These are phyloP conservation scores for Drosophila prostipennis DNA, from an alignment of 2,888 invertebrate genomes.

Conservation along the genomic window DNA sequence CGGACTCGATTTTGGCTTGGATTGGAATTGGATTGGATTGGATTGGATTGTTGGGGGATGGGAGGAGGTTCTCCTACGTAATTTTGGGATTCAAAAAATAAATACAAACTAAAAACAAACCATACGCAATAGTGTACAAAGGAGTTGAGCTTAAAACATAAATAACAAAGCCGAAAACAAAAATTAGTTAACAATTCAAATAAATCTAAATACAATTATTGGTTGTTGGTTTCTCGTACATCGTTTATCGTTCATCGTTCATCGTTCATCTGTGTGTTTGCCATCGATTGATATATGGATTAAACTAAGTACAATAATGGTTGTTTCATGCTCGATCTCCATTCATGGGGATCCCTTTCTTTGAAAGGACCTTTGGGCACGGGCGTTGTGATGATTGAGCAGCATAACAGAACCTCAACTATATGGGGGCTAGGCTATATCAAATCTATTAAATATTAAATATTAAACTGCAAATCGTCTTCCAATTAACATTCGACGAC, in stretches of 20 bases:
- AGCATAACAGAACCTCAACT: constrained; percentile 17
- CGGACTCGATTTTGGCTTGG: constrained; percentile 27
- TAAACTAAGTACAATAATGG: constrained; percentile 18
- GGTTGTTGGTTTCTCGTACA: constrained; percentile 24
- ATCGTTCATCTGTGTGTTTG: constrained; percentile 4
- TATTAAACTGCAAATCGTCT: constrained; percentile 28
- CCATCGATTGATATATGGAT: not conserved
- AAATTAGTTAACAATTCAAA: constrained; percentile 61
- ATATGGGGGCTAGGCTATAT: constrained; percentile 19
- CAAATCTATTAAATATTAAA: constrained; percentile 39
- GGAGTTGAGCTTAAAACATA: constrained; percentile 59
- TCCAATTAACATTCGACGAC: constrained; percentile 11
- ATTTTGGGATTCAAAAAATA: constrained; percentile 10
- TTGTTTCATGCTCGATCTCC: not conserved
- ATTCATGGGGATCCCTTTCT: not conserved
- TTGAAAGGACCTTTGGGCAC: constrained; percentile 20
- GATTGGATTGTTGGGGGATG: constrained; percentile 12
- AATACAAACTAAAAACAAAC: constrained; percentile 20
- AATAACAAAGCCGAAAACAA: constrained; percentile 73
- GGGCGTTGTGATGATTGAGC: constrained; percentile 7
- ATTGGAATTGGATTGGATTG: constrained; percentile 8
- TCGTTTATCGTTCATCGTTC: too few relatives aligned
- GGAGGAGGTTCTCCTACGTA: constrained; percentile 3
- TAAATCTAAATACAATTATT: constrained; percentile 25
- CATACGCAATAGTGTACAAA: constrained; percentile 6